These are phyloP conservation scores for Oryzias dopingdopingensis DNA, from an alignment of 2,797 vertebrate species.

Conservation along the genomic window DNA sequence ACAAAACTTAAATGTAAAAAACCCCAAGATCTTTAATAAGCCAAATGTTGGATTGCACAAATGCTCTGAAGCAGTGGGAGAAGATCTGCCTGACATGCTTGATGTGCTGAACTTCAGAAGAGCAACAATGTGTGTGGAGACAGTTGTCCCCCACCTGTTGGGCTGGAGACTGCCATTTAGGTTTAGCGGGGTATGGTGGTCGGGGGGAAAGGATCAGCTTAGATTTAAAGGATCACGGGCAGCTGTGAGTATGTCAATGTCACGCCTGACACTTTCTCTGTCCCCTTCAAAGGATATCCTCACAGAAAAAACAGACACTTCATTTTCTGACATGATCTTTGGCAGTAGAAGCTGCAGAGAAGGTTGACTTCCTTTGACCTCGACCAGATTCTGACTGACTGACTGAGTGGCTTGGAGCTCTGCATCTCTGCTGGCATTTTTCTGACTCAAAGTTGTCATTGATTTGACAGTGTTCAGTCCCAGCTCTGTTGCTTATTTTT, in stretches of 20 bases:
- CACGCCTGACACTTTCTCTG: background rate
- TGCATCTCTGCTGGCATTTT: no score
- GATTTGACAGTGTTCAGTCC: background rate
- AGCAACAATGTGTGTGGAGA: constrained; percentile 22
- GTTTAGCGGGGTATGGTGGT: constrained; percentile 66
- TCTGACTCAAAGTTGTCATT: background rate
- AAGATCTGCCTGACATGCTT: background rate
- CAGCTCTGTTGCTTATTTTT: no score
- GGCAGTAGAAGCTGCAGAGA: background rate
- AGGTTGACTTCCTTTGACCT: background rate
- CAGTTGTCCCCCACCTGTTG: constrained; percentile 50
- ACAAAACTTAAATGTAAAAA: no score
- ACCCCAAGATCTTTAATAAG: no score
- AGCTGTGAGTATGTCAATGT: constrained; percentile 28
- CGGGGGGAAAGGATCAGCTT: constrained; percentile 51
- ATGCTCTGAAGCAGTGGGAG: background rate
- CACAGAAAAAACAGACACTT: background rate
- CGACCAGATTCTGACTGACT: background rate
- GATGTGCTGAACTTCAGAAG: background rate
- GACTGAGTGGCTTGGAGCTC: background rate
- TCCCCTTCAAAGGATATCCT: background rate
- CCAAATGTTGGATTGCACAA: no score
- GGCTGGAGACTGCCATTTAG: constrained; percentile 52
- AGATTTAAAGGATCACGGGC: constrained; percentile 45
- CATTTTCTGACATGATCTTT: background rate